Conservation (phyloP, 2,888 invertebrate species). For the Fragum whitleyi region DNA sequence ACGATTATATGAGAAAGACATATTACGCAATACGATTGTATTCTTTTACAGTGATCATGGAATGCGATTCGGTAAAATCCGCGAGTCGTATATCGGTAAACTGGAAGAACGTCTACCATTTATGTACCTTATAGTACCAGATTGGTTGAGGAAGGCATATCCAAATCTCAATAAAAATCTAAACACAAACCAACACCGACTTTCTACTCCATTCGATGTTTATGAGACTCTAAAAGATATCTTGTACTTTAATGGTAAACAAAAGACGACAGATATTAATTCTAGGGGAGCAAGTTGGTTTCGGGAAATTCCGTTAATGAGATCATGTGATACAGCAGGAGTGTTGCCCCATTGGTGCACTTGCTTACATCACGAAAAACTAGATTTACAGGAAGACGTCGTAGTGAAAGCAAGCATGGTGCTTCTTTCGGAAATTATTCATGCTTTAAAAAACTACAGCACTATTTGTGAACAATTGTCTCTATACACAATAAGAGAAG, state of each 20-base stretch:
- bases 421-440: slow-evolving; percentile 89
- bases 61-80: slow-evolving; percentile 93
- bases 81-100: slow-evolving; percentile 90
- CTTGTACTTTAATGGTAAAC: slow-evolving; percentile 58
- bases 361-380: slow-evolving; percentile 90
- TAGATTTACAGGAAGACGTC: slow-evolving; percentile 87
- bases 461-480: slow-evolving; percentile 86
- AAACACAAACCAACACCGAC: slow-evolving; percentile 88
- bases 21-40: slow-evolving; percentile 74
- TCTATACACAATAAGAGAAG: slow-evolving; percentile 89
- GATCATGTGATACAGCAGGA: slow-evolving; percentile 91
- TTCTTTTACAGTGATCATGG: slow-evolving; percentile 93
- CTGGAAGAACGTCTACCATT: slow-evolving; percentile 95
- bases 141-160: slow-evolving; percentile 89
- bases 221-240: slow-evolving; percentile 92
- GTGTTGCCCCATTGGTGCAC: slow-evolving; percentile 95
- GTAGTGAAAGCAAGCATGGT: slow-evolving; percentile 88
- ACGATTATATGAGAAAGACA: slow-evolving; percentile 80
- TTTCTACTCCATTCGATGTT: slow-evolving; percentile 94
- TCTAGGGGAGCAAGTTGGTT: slow-evolving; percentile 89
- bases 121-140: slow-evolving; percentile 90
- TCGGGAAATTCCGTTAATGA: slow-evolving; percentile 89
- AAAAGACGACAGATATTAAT: slow-evolving; percentile 23
- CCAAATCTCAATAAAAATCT: slow-evolving; percentile 89
- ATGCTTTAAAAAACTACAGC: slow-evolving; percentile 86